A percentile compares a stretch with the other conserved stretches of the same genome.
phyloP scores from a whole-genome alignment of 2,113 vertebrate genomes.

The Caranx melampygus region DNA sequence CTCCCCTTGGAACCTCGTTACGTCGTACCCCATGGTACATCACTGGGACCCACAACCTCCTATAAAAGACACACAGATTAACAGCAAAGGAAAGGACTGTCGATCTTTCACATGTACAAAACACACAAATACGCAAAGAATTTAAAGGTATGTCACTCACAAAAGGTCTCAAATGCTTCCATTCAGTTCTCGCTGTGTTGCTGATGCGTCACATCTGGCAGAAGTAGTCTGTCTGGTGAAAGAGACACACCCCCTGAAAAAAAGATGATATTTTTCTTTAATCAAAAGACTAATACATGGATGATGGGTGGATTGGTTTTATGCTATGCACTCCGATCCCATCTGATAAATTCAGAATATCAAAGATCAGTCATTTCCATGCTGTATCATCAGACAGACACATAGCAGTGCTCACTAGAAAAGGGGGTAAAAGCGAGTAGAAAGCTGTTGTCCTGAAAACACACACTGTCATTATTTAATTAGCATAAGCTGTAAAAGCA shows the following conservation, averaged over 20 bases:
- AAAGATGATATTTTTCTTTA: neutral
- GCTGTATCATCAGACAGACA: neutral
- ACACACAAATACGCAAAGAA: neutral
- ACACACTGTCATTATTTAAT: neutral
- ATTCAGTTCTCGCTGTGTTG: conserved; percentile 66
- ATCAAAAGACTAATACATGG: no score
- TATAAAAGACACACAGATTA: conserved; percentile 53
- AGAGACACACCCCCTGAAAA: conserved; percentile 40
- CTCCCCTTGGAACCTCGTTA: conserved; percentile 97
- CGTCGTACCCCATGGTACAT: conserved; percentile 99
- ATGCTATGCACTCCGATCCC: neutral
- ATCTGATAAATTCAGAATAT: neutral
- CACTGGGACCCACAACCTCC: conserved; percentile 85
- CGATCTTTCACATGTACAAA: neutral
- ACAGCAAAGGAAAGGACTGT: neutral
- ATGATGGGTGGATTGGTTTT: neutral
- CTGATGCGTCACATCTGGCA: conserved; percentile 51
- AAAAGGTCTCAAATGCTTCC: conserved; percentile 65
- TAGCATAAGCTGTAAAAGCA: neutral
- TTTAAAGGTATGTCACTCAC: conserved; percentile 69
- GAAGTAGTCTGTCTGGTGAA: conserved; percentile 15
- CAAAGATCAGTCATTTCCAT: neutral
- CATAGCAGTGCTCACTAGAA: neutral
- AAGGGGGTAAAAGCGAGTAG: neutral
- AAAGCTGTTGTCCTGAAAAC: neutral